Evolutionary conservation across 2,888 invertebrate species (phyloP).

Genomic region (Anodontia alba): DNA sequence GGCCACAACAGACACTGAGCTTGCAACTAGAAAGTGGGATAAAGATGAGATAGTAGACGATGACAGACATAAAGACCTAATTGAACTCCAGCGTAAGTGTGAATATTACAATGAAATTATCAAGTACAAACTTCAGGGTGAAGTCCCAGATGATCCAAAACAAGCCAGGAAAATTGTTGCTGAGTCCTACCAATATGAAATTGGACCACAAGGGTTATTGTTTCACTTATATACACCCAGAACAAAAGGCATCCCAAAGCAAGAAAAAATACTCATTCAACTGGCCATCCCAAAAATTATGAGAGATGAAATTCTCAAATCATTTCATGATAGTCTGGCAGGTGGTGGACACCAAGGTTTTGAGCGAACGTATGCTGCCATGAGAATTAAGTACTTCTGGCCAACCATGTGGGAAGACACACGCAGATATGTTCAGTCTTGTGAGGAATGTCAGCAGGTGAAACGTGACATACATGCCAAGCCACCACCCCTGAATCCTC

Average conservation of each 20-base stretch:
- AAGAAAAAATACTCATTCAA: constrained; percentile 17
- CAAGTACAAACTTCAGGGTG: not conserved
- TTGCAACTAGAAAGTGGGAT: not conserved
- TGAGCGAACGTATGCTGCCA: constrained; percentile 53
- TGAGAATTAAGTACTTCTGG: constrained; percentile 57
- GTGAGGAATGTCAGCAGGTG: constrained; percentile 46
- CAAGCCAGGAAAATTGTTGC: constrained; percentile 19
- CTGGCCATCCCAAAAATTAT: constrained; percentile 29
- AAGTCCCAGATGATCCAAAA: constrained; percentile 20
- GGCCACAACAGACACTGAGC: not conserved
- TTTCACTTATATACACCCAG: constrained; percentile 14
- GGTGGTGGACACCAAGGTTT: constrained; percentile 60
- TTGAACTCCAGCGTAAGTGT: too few species aligned
- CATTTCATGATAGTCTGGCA: constrained; percentile 48
- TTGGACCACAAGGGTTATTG: not conserved
- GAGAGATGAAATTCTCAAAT: constrained; percentile 39
- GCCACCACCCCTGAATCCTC: constrained; percentile 48
- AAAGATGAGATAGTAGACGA: not conserved
- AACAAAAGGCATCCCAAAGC: not conserved
- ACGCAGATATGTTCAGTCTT: constrained; percentile 40
- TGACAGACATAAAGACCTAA: too few species aligned
- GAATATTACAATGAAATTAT: not conserved
- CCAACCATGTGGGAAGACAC: constrained; percentile 57
- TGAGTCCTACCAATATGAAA: constrained; percentile 5
- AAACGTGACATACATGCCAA: constrained; percentile 34